Conservation (phyloP, 2,888 invertebrate genomes). For the Phanerotoma sp. region DNA sequence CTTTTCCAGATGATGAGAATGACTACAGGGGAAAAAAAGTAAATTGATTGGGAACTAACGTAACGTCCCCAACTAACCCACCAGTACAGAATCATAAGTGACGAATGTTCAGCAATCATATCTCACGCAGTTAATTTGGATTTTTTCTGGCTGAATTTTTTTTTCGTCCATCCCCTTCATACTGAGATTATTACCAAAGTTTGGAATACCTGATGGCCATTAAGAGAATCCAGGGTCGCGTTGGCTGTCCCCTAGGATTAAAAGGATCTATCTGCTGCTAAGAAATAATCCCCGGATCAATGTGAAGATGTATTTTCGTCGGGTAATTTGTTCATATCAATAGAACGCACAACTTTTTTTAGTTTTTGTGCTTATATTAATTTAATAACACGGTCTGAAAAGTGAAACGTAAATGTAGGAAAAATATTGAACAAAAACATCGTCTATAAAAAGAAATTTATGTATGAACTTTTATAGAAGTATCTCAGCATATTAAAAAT, state of each 20-base stretch:
- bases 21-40: slow-evolving; percentile 2
- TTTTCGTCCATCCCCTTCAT: neutral
- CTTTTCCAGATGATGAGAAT: slow-evolving; percentile 2
- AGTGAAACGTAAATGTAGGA: neutral
- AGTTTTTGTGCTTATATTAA: no score
- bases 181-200: neutral
- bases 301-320: neutral
- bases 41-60: slow-evolving; percentile 7
- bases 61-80: neutral
- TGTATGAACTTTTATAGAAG: neutral
- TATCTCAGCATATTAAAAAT: no score
- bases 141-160: neutral
- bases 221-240: slow-evolving; percentile 5
- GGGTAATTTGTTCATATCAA: neutral
- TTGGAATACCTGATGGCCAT: slow-evolving; percentile 6
- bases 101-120: neutral
- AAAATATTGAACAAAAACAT: neutral
- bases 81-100: neutral
- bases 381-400: no score
- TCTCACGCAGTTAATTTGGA: neutral
- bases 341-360: no score
- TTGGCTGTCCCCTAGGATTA: slow-evolving; percentile 5
- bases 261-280: neutral
- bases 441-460: neutral
- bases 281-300: neutral